These are phyloP conservation scores for Rhegmatorhina hoffmannsi DNA, from an alignment of 2,113 vertebrate species.

Conservation along the genomic window DNA sequence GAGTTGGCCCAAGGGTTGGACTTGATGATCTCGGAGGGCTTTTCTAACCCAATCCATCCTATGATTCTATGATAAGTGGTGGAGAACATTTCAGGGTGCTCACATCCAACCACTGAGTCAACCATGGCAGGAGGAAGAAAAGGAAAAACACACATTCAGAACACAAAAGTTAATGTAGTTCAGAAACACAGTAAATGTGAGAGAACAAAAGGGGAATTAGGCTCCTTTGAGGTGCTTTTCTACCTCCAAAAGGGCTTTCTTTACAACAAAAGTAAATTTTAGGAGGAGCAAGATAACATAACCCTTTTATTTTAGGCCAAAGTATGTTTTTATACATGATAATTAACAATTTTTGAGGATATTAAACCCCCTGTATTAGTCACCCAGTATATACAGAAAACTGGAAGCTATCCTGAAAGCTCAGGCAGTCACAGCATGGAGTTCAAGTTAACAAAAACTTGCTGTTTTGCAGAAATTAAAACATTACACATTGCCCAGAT, in stretches of 20 bases:
- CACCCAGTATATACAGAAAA: neutral
- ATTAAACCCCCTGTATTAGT: neutral
- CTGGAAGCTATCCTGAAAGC: neutral
- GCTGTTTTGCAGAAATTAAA: slow-evolving; percentile 32
- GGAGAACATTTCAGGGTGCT: neutral
- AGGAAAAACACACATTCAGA: neutral
- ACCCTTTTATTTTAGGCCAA: neutral
- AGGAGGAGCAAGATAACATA: neutral
- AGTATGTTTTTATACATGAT: neutral
- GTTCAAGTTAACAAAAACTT: slow-evolving; percentile 1
- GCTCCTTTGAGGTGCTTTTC: neutral
- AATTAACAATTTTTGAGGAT: neutral
- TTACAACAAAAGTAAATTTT: neutral
- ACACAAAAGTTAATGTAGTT: neutral
- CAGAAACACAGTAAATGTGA: neutral
- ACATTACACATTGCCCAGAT: neutral
- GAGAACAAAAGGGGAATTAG: neutral
- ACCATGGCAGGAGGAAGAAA: neutral
- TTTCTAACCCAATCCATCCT: too few relatives aligned
- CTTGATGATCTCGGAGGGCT: too few relatives aligned
- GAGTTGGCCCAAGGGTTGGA: too few relatives aligned
- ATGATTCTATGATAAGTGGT: neutral
- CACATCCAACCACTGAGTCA: neutral
- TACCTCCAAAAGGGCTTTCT: neutral
- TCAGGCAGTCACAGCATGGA: neutral